Evolutionary conservation across 2,113 vertebrate species (phyloP).

Genomic region (Sprattus sprattus): DNA sequence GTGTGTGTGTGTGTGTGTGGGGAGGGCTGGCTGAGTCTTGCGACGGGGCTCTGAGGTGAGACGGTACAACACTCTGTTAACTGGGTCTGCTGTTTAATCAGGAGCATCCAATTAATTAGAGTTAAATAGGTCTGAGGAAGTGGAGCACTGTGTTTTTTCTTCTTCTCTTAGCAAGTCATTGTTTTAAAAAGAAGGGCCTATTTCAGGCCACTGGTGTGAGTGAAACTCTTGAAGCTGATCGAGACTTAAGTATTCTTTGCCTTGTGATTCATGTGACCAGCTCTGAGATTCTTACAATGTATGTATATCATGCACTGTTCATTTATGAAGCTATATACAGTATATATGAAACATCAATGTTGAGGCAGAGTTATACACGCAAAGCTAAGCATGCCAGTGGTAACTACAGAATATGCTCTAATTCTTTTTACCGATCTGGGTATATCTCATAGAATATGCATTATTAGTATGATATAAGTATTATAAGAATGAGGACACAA

Average conservation of each 20-base stretch:
- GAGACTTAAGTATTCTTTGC: background rate
- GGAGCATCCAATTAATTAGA: slow-evolving; percentile 74
- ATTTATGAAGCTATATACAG: background rate
- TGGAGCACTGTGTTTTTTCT: slow-evolving; percentile 50
- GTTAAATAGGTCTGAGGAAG: slow-evolving; percentile 68
- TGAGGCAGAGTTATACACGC: background rate
- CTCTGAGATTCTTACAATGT: background rate
- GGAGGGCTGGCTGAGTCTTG: slow-evolving; percentile 44
- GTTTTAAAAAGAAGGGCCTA: slow-evolving; percentile 51
- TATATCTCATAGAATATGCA: background rate
- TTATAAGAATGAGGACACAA: background rate
- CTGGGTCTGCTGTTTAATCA: slow-evolving; percentile 71
- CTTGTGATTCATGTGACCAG: background rate
- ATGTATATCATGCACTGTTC: background rate
- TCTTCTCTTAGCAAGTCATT: slow-evolving; percentile 69
- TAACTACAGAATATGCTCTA: background rate
- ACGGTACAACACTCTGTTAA: slow-evolving; percentile 59
- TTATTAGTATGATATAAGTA: background rate
- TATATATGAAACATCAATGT: background rate
- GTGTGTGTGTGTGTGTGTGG: background rate
- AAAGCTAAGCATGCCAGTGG: background rate
- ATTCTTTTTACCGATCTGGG: background rate
- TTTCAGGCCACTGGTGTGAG: slow-evolving; percentile 49
- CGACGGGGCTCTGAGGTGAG: slow-evolving; percentile 56
- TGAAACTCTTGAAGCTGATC: background rate